Conservation (phyloP, 1,140 invertebrate genomes). For the Hycleus phaleratus region DNA sequence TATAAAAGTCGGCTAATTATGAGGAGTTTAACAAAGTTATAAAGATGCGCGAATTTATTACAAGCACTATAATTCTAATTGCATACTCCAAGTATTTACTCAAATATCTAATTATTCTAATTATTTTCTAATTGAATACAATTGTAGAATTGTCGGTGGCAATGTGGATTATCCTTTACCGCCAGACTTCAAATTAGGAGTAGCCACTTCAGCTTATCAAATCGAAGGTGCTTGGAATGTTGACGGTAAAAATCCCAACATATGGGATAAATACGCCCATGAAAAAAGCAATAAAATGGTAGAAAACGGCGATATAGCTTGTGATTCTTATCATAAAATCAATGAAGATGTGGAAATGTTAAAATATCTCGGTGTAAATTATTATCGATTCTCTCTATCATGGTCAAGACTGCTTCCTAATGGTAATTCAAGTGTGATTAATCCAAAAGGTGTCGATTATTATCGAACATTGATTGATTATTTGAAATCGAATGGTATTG, state of each 20-base stretch:
- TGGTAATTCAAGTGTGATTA: background rate
- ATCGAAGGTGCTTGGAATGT: conserved; percentile 40
- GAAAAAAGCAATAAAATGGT: conserved; percentile 40
- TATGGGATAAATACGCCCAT: conserved; percentile 50
- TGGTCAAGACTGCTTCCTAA: conserved; percentile 42
- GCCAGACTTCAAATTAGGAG: conserved; percentile 36
- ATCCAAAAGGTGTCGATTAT: conserved; percentile 50
- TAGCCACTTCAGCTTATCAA: conserved; percentile 35
- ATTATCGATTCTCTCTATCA: conserved; percentile 51
- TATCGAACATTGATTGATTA: conserved; percentile 56
- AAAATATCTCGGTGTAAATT: conserved; percentile 41
- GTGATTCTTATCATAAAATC: conserved; percentile 51
- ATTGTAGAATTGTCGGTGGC: no score
- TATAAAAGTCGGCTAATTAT: no score
- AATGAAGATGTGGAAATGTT: conserved; percentile 46
- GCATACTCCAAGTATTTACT: no score
- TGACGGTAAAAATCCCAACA: conserved; percentile 43
- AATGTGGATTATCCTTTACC: conserved; percentile 40
- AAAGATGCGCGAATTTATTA: no score
- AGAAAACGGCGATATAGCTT: conserved; percentile 48
- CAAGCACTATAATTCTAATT: no score
- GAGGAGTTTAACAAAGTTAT: no score
- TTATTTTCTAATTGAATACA: no score
- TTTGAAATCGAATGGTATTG: conserved; percentile 49
- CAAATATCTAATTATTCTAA: no score